phyloP scores from a whole-genome alignment of 2,797 vertebrate genomes.

The Chaetophractus vellerosus region DNA sequence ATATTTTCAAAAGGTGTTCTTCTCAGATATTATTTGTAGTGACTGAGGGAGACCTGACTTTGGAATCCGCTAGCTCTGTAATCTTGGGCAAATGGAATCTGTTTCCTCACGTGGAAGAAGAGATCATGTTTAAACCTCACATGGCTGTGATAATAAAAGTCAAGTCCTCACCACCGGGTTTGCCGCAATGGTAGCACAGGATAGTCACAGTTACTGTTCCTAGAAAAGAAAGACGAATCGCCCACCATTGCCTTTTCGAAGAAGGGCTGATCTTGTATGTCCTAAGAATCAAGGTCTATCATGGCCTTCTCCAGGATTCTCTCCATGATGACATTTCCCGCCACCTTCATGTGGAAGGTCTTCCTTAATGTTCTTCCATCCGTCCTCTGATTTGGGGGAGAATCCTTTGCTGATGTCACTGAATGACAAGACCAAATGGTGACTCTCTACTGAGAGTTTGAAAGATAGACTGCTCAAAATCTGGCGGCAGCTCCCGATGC shows the following conservation, averaged over 20 bases:
- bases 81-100: background rate
- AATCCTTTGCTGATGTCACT: conserved; percentile 11
- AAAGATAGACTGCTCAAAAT: background rate
- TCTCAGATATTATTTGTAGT: background rate
- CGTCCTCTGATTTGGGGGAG: background rate
- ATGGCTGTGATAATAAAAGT: background rate
- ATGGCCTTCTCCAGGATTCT: background rate
- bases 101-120: background rate
- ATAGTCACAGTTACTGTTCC: background rate
- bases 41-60: background rate
- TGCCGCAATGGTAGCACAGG: background rate
- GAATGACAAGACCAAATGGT: conserved; percentile 21
- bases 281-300: background rate
- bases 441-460: background rate
- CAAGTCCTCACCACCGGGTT: background rate
- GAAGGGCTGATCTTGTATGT: background rate
- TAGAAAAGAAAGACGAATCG: background rate
- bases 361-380: background rate
- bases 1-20: conserved; percentile 14
- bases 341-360: background rate
- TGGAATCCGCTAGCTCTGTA: background rate
- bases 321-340: background rate
- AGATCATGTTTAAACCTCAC: background rate
- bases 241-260: background rate
- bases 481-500: background rate